Percentiles rank a stretch among this genome's conserved stretches.
These are phyloP conservation scores for Leucophenga varia DNA, from an alignment of 1,140 invertebrate species.

Conservation along the genomic window DNA sequence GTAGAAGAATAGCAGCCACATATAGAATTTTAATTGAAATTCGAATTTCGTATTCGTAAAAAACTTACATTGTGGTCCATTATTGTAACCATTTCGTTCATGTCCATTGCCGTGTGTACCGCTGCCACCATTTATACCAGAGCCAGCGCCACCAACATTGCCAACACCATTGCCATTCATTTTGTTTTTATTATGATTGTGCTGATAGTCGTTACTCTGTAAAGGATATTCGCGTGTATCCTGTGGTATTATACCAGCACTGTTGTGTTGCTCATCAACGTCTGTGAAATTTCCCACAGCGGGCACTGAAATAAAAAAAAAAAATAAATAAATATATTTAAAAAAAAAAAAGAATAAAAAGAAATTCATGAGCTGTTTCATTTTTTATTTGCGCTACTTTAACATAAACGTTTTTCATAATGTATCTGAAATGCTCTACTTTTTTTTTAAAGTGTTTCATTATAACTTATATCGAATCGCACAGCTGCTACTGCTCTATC, in stretches of 20 bases:
- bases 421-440: background rate
- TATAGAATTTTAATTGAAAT: slow-evolving; percentile 4
- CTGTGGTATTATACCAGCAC: slow-evolving; percentile 24
- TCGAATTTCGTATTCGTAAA: slow-evolving; percentile 7
- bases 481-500: slow-evolving; percentile 19
- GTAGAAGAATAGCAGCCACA: too few relatives aligned
- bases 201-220: slow-evolving; percentile 69
- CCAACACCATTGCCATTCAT: slow-evolving; percentile 18
- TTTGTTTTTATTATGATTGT: slow-evolving; percentile 60
- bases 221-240: slow-evolving; percentile 65
- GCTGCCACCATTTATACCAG: background rate
- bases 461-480: slow-evolving; percentile 6
- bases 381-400: slow-evolving; percentile 6
- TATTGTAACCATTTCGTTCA: slow-evolving; percentile 39
- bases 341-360: slow-evolving; percentile 5
- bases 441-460: background rate
- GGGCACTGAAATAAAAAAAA: slow-evolving; percentile 59
- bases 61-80: slow-evolving; percentile 51
- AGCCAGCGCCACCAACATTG: background rate
- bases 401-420: background rate
- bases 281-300: slow-evolving; percentile 72
- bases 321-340: slow-evolving; percentile 3
- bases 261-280: slow-evolving; percentile 57
- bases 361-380: too few relatives aligned
- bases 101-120: background rate